phyloP scores from a whole-genome alignment of 2,888 invertebrate genomes.

The Ceratothoa steindachneri region DNA sequence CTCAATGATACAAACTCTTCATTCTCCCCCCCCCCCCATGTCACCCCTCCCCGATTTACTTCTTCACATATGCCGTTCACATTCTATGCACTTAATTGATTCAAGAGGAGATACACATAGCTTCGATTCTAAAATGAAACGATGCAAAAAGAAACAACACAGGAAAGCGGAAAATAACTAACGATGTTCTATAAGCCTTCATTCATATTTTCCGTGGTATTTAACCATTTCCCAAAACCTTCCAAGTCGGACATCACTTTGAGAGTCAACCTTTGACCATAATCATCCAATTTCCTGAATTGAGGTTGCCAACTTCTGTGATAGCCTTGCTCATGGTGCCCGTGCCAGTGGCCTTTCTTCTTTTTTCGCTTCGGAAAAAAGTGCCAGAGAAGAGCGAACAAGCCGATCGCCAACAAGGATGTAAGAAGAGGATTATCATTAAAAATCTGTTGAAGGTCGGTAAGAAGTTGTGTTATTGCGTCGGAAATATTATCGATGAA shows the following conservation, averaged over 20 bases:
- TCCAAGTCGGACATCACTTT: neutral
- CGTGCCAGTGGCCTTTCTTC: neutral
- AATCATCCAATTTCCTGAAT: neutral
- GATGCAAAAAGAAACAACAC: too few relatives aligned
- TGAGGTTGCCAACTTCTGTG: neutral
- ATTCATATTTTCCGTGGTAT: neutral
- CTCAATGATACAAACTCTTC: too few relatives aligned
- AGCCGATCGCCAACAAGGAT: conserved; percentile 7
- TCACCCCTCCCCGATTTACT: too few relatives aligned
- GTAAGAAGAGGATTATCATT: conserved; percentile 28
- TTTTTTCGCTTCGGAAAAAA: conserved; percentile 1
- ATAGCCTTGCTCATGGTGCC: neutral
- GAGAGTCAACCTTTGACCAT: neutral
- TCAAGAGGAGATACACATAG: too few relatives aligned
- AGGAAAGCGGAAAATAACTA: too few relatives aligned
- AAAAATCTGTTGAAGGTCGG: conserved; percentile 23
- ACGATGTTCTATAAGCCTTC: too few relatives aligned
- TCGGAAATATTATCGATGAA: conserved; percentile 24
- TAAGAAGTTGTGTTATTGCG: conserved; percentile 25
- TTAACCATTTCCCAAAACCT: neutral
- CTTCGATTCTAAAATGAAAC: too few relatives aligned
- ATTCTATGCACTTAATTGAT: too few relatives aligned
- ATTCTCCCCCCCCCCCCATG: too few relatives aligned
- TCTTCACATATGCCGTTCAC: too few relatives aligned
- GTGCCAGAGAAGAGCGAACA: conserved; percentile 26